These are phyloP conservation scores for Brienomyrus longianalis DNA, from an alignment of 2,113 vertebrate genomes.

Conservation along the genomic window DNA sequence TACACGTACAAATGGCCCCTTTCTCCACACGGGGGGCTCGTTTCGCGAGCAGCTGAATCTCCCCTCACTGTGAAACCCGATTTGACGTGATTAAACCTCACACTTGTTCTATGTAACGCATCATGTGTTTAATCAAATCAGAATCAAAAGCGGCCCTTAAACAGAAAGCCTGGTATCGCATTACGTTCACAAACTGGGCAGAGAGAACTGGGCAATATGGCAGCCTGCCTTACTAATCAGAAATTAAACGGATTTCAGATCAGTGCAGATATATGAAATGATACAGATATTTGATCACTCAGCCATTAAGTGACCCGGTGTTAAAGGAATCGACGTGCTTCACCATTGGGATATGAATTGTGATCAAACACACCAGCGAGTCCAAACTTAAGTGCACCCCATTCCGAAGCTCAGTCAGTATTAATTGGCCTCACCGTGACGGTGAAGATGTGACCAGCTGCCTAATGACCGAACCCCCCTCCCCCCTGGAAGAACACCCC, in stretches of 20 bases:
- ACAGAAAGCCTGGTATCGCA: slow-evolving; percentile 13
- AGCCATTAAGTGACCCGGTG: not conserved
- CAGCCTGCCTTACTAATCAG: not conserved
- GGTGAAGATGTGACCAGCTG: not conserved
- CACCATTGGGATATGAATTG: not conserved
- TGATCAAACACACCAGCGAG: not conserved
- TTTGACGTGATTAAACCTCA: slow-evolving; percentile 40
- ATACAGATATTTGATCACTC: not conserved
- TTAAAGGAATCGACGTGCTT: not conserved
- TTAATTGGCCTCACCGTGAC: not conserved
- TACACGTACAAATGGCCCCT: slow-evolving; percentile 17
- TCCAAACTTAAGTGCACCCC: not conserved
- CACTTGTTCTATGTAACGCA: slow-evolving; percentile 32
- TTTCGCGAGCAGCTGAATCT: slow-evolving; percentile 28
- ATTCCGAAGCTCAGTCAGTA: not conserved
- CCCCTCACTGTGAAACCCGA: slow-evolving; percentile 25
- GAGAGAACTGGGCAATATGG: not conserved
- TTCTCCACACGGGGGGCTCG: slow-evolving; percentile 18
- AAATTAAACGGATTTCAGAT: not conserved
- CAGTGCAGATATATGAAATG: not conserved
- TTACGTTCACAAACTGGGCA: slow-evolving; percentile 19
- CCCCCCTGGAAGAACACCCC: not conserved
- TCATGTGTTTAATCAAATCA: slow-evolving; percentile 32
- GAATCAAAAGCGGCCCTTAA: slow-evolving; percentile 35
- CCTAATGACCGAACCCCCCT: not conserved